Conservation (phyloP, 2,797 vertebrate species). For the Diglossa cyanea region DNA sequence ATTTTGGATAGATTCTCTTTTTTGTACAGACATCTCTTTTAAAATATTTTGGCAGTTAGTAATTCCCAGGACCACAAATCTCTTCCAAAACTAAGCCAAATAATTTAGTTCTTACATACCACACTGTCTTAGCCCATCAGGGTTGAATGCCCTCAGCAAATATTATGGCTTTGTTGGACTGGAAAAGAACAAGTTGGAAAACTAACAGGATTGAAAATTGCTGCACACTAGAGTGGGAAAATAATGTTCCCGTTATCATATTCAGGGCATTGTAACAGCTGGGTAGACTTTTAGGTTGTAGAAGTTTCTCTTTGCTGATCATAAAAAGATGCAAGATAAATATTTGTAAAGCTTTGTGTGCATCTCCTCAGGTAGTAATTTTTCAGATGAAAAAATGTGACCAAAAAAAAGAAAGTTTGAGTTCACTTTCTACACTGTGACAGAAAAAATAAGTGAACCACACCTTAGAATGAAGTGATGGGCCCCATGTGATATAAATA, state of each 20-base stretch:
- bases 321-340: background rate
- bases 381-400: background rate
- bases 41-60: constrained; percentile 8
- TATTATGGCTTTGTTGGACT: background rate
- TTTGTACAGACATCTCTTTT: background rate
- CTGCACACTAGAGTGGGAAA: background rate
- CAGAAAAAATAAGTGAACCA: background rate
- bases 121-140: background rate
- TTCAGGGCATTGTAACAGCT: background rate
- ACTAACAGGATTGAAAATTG: background rate
- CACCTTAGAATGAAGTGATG: background rate
- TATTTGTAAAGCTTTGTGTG: background rate
- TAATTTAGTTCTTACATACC: background rate
- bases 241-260: background rate
- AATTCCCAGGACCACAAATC: constrained; percentile 13
- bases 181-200: constrained; percentile 1
- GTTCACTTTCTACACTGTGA: background rate
- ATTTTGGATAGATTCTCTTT: background rate
- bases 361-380: background rate
- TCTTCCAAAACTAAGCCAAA: background rate
- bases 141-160: constrained; percentile 15
- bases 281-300: background rate
- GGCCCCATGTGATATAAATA: background rate
- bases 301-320: background rate
- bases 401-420: background rate